These are phyloP conservation scores for Morone chrysops DNA, from an alignment of 2,113 vertebrate species.

Conservation along the genomic window DNA sequence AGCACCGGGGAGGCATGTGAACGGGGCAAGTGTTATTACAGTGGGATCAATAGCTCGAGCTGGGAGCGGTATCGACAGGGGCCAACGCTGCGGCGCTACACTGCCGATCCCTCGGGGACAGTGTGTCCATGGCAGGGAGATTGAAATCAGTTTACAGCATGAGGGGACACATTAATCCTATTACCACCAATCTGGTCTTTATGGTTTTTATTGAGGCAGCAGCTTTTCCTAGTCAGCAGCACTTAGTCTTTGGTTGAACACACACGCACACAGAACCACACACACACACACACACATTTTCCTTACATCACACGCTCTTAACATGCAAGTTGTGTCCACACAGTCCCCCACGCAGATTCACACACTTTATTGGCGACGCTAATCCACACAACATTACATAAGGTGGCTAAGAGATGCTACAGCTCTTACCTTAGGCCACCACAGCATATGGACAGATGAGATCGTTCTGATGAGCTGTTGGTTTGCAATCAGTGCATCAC, in stretches of 20 bases:
- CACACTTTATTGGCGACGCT: slow-evolving; percentile 29
- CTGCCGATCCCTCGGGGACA: slow-evolving; percentile 44
- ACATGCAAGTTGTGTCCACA: slow-evolving; percentile 9
- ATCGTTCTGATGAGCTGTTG: slow-evolving; percentile 8
- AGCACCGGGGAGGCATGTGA: slow-evolving; percentile 14
- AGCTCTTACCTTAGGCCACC: slow-evolving; percentile 26
- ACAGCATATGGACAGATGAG: slow-evolving; percentile 25
- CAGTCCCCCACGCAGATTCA: slow-evolving; percentile 23
- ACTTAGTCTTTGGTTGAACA: slow-evolving; percentile 24
- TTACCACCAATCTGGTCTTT: slow-evolving; percentile 72
- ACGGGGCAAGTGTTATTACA: slow-evolving; percentile 49
- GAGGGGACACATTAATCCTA: slow-evolving; percentile 71
- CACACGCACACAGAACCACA: slow-evolving; percentile 14
- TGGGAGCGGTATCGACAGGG: slow-evolving; percentile 45
- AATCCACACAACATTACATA: slow-evolving; percentile 63
- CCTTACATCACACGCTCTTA: slow-evolving; percentile 16
- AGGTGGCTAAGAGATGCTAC: slow-evolving; percentile 39
- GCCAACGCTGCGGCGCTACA: slow-evolving; percentile 19
- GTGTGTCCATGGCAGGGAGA: slow-evolving; percentile 48
- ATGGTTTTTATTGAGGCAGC: slow-evolving; percentile 63
- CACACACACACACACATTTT: slow-evolving; percentile 20
- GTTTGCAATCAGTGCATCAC: slow-evolving; percentile 12
- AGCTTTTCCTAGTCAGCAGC: slow-evolving; percentile 63
- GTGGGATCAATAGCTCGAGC: slow-evolving; percentile 61
- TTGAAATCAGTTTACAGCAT: slow-evolving; percentile 73